Evolutionary conservation across 2,113 vertebrate species (phyloP).

Genomic region (Lophochroa leadbeateri): DNA sequence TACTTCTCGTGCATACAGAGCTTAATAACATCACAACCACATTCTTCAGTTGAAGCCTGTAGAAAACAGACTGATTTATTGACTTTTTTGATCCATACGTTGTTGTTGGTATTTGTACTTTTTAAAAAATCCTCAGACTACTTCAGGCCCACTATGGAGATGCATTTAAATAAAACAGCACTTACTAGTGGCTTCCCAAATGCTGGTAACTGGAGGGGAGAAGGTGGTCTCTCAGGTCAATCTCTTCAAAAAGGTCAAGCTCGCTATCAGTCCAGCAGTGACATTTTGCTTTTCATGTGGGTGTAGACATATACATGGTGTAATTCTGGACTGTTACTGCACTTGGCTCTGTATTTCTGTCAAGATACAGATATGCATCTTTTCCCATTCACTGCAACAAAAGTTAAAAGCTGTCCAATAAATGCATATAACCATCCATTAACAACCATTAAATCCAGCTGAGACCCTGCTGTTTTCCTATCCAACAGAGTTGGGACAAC

Average conservation of each 20-base stretch:
- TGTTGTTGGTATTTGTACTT: neutral
- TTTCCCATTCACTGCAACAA: neutral
- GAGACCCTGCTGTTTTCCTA: neutral
- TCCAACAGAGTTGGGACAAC: neutral
- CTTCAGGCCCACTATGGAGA: neutral
- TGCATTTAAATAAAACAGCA: neutral
- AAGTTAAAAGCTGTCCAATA: neutral
- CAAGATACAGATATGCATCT: neutral
- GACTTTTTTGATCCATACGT: neutral
- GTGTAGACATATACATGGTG: neutral
- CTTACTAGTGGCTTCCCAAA: neutral
- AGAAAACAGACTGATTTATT: neutral
- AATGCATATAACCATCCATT: neutral
- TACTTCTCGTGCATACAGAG: neutral
- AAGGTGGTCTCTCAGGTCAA: neutral
- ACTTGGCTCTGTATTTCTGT: neutral
- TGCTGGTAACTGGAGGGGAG: neutral
- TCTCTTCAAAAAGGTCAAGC: neutral
- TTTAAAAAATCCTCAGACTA: neutral
- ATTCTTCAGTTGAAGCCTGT: neutral
- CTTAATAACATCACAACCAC: neutral
- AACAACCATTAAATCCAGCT: neutral
- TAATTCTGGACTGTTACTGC: neutral
- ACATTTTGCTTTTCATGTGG: neutral
- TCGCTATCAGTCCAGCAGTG: neutral